These are phyloP conservation scores for Harpegnathos saltator DNA, from an alignment of 1,140 invertebrate species.

Conservation along the genomic window DNA sequence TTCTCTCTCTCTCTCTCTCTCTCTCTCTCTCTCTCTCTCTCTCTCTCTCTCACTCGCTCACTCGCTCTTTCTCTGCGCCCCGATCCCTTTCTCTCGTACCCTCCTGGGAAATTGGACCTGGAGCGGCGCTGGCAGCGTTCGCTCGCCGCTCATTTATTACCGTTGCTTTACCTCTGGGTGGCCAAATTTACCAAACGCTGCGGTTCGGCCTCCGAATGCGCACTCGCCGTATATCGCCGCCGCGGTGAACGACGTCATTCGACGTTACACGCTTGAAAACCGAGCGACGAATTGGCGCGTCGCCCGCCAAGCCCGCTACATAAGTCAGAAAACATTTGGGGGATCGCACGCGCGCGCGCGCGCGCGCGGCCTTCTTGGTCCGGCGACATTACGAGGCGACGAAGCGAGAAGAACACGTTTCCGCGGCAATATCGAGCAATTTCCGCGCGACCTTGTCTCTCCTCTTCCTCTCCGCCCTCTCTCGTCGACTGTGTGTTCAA, in stretches of 20 bases:
- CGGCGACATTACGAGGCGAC: not conserved
- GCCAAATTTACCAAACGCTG: slow-evolving; percentile 80
- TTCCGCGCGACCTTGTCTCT: not conserved
- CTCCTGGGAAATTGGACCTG: slow-evolving; percentile 83
- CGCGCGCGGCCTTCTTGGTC: not conserved
- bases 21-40: not conserved
- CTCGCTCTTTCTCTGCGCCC: too few species aligned
- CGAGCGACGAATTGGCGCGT: slow-evolving; percentile 73
- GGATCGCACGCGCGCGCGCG: too few species aligned
- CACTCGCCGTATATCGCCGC: slow-evolving; percentile 61
- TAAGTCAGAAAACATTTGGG: slow-evolving; percentile 66
- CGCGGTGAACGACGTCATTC: slow-evolving; percentile 72
- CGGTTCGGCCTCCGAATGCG: slow-evolving; percentile 72
- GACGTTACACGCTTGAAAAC: slow-evolving; percentile 73
- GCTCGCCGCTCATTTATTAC: slow-evolving; percentile 85
- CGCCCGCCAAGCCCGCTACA: slow-evolving; percentile 33
- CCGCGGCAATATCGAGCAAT: not conserved
- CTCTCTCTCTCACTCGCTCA: not conserved
- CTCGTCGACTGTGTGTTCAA: too few species aligned
- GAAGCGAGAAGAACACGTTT: not conserved
- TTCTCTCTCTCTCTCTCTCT: not conserved
- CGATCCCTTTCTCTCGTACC: slow-evolving; percentile 56
- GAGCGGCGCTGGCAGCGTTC: slow-evolving; percentile 75
- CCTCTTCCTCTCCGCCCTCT: too few species aligned
- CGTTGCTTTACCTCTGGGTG: slow-evolving; percentile 83